phyloP scores from a whole-genome alignment of 1,140 invertebrate species.

The Drosophila virilis region DNA sequence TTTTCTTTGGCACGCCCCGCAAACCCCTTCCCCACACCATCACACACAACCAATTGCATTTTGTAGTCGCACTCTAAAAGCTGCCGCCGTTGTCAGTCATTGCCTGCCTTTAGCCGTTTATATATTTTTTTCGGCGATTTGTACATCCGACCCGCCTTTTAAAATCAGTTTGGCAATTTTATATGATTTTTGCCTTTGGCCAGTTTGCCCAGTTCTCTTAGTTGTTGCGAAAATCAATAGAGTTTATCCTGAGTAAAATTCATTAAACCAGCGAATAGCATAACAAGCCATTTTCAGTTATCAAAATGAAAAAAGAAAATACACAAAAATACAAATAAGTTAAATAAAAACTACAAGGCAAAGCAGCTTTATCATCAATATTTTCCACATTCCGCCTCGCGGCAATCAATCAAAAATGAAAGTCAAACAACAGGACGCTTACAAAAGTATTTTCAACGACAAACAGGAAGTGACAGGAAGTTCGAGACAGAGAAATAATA shows the following conservation, averaged over 20 bases:
- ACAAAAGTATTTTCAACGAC: neutral
- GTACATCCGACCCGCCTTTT: neutral
- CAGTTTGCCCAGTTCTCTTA: neutral
- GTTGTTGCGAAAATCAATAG: conserved; percentile 18
- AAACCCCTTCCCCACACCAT: neutral
- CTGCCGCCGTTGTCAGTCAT: conserved; percentile 12
- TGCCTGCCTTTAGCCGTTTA: neutral
- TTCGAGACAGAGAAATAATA: neutral
- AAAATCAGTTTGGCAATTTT: conserved; percentile 33
- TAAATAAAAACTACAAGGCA: neutral
- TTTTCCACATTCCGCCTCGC: neutral
- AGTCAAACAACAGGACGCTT: neutral
- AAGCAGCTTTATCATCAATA: neutral
- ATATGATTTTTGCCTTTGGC: conserved; percentile 26
- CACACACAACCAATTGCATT: conserved; percentile 17
- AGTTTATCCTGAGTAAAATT: conserved; percentile 1
- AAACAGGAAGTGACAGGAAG: neutral
- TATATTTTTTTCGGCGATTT: neutral
- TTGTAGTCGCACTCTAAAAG: conserved; percentile 18
- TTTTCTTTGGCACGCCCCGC: neutral
- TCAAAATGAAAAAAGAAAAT: conserved; percentile 6
- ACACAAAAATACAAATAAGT: neutral
- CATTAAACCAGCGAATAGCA: conserved; percentile 1
- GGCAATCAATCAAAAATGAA: conserved; percentile 21
- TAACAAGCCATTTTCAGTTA: conserved; percentile 4